Evolutionary conservation across 2,113 vertebrate species (phyloP), one percentile per base, ranked within the genome.

Genomic region (Myiozetetes cayanensis): DNA sequence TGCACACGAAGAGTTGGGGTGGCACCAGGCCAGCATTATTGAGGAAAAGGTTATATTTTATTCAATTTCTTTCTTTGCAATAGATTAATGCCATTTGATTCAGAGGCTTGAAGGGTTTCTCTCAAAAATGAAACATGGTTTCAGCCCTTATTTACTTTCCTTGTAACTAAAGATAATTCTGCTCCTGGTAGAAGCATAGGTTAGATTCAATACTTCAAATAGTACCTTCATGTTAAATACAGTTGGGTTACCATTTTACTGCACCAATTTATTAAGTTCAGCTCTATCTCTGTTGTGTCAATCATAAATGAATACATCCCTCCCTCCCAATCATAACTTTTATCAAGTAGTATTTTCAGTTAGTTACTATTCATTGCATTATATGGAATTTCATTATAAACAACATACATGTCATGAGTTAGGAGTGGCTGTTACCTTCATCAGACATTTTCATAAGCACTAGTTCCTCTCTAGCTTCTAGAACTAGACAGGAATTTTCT

Each of bases 361-460:
- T 55, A 58, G 6, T 43, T 49, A 53, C 5, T 10, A 6, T 78
- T 93, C 27, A n/a, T 14, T 71, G 35, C 78, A 24, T 14, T 56
- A 62, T 21, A 70, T 83, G 14, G 9, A 58, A 77, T 62, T 82
- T 70, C 28, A 50, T 75, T 82, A 49, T 53, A 55, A 91, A 73
- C 19, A 10, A 47, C 2, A 0, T 20, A 50, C 17, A 2, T 35
- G 16, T 75, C 19, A n/a, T 67, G 22, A n/a, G 49, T n/a, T 81
- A 52, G 21, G 8, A 41, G 50, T 90, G 61, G 4, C 28, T 74
- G 8, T 19, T 55, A 44, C 24, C 50, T 80, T 83, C 33, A 65
- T 75, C 27, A 53, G 59, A 46, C 2, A 9, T 46, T 89, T 94
- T 74, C 12, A 43, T 44, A 73, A 78, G 15, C 16, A 37, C 14